Evolutionary conservation across 2,797 vertebrate species (phyloP), one percentile per base, ranked within the genome.

Genomic region (Cuculus canorus): DNA sequence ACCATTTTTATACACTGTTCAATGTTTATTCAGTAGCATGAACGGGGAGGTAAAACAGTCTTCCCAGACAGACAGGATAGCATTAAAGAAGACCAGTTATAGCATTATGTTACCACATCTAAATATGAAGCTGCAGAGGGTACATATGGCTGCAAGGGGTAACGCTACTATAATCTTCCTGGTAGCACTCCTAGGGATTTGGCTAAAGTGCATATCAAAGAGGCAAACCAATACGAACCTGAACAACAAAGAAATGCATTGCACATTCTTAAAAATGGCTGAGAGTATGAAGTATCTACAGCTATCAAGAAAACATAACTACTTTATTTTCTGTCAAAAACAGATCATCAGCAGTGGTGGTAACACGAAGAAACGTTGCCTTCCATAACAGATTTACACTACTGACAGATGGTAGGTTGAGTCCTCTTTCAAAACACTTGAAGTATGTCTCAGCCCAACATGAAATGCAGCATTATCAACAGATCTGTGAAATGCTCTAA

Each of bases 81-180:
- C 61, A 85, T 45, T 89, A 77, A 73, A 86, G 84, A 79, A 33
- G 17, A 81, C 32, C 72, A 87, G 47, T 75, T 80, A 30, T 15
- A 52, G 86, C 45, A 37, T 43, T 56, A 72, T 13, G 60, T n/a
- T 72, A 43, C 47, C 45, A 68, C 41, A 75, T 3, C 5, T 33
- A 79, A 90, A 59, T 23, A 86, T 24, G 76, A 83, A 91, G 90
- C 61, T 85, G 68, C 57, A 73, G 10, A 39, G 61, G 27, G 75
- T 86, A 78, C 89, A 92, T 95, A 93, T 81, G 89, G 91, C 65
- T 88, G 50, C 24, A 84, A 90, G 43, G 59, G 37, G 65, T 91
- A 93, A 95, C 95, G 76, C 93, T 83, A 45, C 87, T 79, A n/a
- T 93, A 94, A 96, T 93, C 94, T 69, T 76, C 83, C 82, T 45